Evolutionary conservation across 2,797 vertebrate species (phyloP).

Genomic region (Acrocephalus scirpaceus): DNA sequence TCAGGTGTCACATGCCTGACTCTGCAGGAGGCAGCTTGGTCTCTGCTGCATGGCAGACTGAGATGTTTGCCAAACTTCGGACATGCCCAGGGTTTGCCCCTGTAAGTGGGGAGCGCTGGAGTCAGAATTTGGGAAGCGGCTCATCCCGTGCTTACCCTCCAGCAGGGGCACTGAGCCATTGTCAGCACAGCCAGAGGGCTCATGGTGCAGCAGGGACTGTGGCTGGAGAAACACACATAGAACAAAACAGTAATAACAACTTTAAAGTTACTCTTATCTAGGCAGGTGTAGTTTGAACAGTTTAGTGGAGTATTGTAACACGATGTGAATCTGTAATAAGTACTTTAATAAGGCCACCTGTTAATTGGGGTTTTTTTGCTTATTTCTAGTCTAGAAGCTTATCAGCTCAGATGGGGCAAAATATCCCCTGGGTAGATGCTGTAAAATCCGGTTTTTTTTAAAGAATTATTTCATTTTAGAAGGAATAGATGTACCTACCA

Average conservation of each 20-base stretch:
- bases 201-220: accelerated
- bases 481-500: not conserved
- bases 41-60: not conserved
- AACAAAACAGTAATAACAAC: not conserved
- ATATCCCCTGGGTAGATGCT: not conserved
- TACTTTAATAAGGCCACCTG: not conserved
- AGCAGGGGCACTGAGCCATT: not conserved
- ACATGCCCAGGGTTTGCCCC: not conserved
- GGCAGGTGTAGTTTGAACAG: not conserved
- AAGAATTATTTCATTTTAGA: not conserved
- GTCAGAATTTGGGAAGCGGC: not conserved
- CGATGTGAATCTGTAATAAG: not conserved
- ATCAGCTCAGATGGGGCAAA: not conserved
- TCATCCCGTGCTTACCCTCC: not conserved
- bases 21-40: not conserved
- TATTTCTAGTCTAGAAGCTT: not conserved
- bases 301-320: not conserved
- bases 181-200: not conserved
- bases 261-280: not conserved
- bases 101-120: not conserved
- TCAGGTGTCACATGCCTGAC: not conserved
- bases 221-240: not conserved
- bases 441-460: not conserved
- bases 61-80: not conserved
- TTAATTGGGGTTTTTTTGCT: not conserved